Conservation (phyloP, 2,888 invertebrate species). For the Ornithoptera priamus region DNA sequence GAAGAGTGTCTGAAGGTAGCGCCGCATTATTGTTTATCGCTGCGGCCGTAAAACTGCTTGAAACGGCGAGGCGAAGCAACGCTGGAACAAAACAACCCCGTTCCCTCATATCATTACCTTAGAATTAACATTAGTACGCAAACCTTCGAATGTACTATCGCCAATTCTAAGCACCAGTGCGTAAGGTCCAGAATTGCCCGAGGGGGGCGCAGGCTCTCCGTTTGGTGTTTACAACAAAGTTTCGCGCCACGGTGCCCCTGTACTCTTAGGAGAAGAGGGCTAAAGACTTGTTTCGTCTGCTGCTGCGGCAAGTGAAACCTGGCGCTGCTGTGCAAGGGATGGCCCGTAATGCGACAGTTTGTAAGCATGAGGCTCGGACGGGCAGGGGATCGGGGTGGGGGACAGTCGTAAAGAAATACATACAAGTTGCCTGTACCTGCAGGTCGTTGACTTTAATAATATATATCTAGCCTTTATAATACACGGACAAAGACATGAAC, state of each 20-base stretch:
- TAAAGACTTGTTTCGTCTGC: constrained; percentile 30
- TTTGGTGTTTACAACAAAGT: constrained; percentile 25
- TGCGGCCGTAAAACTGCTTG: constrained; percentile 42
- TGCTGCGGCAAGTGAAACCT: constrained; percentile 18
- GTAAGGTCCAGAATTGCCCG: constrained; percentile 50
- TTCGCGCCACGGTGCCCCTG: constrained; percentile 22
- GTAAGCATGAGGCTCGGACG: constrained; percentile 77
- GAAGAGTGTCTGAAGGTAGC: too few relatives aligned
- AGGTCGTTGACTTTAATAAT: constrained; percentile 66
- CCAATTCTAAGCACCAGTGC: constrained; percentile 34
- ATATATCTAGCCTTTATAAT: constrained; percentile 47
- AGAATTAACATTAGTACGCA: constrained; percentile 65
- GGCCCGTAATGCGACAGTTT: constrained; percentile 78
- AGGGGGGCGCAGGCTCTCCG: constrained; percentile 27
- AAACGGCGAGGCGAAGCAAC: constrained; percentile 41
- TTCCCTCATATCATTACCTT: constrained; percentile 71
- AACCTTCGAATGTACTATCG: constrained; percentile 39
- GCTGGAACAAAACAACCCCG: constrained; percentile 41
- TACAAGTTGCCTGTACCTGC: constrained; percentile 65
- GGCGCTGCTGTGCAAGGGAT: constrained; percentile 63
- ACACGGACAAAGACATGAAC: constrained; percentile 12
- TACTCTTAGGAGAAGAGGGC: constrained; percentile 5
- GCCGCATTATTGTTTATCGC: constrained; percentile 38
- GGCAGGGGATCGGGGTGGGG: constrained; percentile 42
- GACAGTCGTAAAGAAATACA: constrained; percentile 69